Percentiles rank a stretch among this genome's conserved stretches.
These are phyloP conservation scores for Trachelus iudaicus DNA, from an alignment of 2,888 invertebrate genomes.

Conservation along the genomic window DNA sequence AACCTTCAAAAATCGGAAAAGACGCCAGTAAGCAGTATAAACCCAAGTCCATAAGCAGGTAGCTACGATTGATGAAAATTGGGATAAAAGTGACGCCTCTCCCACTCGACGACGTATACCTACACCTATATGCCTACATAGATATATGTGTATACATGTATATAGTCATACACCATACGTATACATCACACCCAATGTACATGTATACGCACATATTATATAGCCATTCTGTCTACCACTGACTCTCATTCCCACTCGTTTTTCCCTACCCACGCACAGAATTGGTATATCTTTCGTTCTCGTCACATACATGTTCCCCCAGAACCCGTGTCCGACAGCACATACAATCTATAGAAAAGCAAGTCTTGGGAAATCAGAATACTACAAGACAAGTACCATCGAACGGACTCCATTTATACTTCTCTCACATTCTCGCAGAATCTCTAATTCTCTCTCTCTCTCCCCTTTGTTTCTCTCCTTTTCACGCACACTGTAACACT, in stretches of 20 bases:
- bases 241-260: background rate
- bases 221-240: background rate
- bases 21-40: background rate
- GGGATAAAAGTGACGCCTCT: background rate
- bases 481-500: conserved; percentile 29
- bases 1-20: conserved; percentile 26
- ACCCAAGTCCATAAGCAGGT: background rate
- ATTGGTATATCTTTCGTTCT: background rate
- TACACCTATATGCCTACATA: background rate
- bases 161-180: background rate
- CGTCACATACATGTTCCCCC: background rate
- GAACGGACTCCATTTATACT: conserved; percentile 15
- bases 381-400: conserved; percentile 26
- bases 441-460: conserved; percentile 1
- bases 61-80: background rate
- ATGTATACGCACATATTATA: background rate
- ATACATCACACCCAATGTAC: background rate
- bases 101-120: background rate
- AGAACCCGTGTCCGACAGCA: background rate
- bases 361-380: background rate
- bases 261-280: background rate
- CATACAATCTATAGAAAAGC: background rate
- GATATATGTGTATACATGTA: background rate
- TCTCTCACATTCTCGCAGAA: background rate
- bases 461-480: conserved; percentile 10